phyloP scores from a whole-genome alignment of 2,797 vertebrate species.

The Australoheros facetus region DNA sequence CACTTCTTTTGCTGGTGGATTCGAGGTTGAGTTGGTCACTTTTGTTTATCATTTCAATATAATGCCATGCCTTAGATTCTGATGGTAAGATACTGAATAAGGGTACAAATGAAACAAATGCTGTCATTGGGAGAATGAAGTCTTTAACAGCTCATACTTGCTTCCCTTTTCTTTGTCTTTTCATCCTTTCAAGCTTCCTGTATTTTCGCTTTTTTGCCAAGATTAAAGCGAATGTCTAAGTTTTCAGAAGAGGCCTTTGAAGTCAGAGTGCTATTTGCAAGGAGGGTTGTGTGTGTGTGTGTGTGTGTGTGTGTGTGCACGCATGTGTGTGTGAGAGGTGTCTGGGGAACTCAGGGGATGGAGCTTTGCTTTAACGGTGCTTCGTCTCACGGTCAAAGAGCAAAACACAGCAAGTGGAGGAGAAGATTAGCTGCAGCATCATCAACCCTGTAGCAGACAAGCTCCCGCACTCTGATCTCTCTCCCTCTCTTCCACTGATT shows the following conservation, averaged over 20 bases:
- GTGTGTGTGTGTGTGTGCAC: background rate
- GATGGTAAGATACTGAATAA: background rate
- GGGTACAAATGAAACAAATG: background rate
- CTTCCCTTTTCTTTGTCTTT: background rate
- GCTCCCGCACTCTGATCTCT: constrained; percentile 57
- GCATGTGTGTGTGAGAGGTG: constrained; percentile 23
- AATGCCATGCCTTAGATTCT: background rate
- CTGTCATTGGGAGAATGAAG: background rate
- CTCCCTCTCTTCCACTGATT: constrained; percentile 44
- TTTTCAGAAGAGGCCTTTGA: constrained; percentile 53
- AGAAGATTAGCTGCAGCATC: constrained; percentile 65
- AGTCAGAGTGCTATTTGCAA: constrained; percentile 22
- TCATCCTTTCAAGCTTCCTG: constrained; percentile 5
- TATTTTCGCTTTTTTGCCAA: constrained; percentile 7
- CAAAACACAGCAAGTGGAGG: constrained; percentile 49
- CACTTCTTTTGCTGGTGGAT: background rate
- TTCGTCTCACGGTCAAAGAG: constrained; percentile 50
- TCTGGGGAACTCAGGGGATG: constrained; percentile 21
- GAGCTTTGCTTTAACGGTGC: constrained; percentile 31
- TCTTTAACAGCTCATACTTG: background rate
- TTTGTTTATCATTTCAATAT: background rate
- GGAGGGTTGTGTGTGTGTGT: background rate
- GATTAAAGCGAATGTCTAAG: constrained; percentile 63
- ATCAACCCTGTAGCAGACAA: constrained; percentile 66
- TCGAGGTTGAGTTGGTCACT: background rate